phyloP scores from a whole-genome alignment of 2,113 vertebrate species.

The Eupsittula cactorum region DNA sequence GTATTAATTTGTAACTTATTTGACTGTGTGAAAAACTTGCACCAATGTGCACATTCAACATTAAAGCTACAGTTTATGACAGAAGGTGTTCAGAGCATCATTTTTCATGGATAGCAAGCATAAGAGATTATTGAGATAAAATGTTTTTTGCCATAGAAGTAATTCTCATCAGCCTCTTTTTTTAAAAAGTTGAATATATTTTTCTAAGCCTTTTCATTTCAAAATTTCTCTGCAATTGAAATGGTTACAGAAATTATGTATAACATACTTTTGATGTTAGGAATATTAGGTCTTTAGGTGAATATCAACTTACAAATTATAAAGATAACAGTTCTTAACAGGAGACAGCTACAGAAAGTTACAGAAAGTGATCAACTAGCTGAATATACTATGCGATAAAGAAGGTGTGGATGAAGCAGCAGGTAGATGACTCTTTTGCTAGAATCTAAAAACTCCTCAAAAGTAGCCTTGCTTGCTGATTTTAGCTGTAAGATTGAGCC shows the following conservation, averaged over 20 bases:
- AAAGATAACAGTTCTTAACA: not conserved
- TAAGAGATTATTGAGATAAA: not conserved
- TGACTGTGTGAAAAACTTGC: not conserved
- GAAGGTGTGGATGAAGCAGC: not conserved
- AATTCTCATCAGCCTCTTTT: not conserved
- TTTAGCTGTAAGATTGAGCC: not conserved
- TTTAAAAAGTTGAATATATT: not conserved
- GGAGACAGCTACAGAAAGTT: not conserved
- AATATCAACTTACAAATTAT: not conserved
- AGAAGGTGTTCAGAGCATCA: not conserved
- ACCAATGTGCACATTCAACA: not conserved
- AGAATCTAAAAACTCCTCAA: not conserved
- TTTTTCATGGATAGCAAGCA: not conserved
- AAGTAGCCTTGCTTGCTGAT: not conserved
- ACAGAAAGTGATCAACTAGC: not conserved
- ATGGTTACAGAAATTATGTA: not conserved
- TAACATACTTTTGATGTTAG: not conserved
- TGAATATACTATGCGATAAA: not conserved
- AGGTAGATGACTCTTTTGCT: not conserved
- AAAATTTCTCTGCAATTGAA: not conserved
- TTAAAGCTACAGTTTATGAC: not conserved
- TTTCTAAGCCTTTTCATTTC: not conserved
- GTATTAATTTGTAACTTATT: not conserved
- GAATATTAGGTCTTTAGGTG: not conserved
- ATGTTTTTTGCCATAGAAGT: not conserved